These are phyloP conservation scores for Acrobasis consociella DNA, from an alignment of 2,888 invertebrate genomes.

Conservation along the genomic window DNA sequence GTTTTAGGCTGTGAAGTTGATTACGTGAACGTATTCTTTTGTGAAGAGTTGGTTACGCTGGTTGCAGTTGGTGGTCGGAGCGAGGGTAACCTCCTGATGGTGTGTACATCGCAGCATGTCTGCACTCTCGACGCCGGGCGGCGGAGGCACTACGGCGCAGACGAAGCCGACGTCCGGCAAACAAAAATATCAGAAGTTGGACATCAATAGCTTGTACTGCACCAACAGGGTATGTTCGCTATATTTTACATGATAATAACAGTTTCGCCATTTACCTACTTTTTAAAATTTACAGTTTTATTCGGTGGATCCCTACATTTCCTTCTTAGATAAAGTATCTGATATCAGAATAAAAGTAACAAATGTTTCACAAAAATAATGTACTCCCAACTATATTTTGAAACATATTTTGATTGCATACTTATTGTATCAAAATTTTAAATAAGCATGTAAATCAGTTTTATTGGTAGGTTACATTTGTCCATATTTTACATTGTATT, in stretches of 20 bases:
- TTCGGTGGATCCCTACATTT: no score
- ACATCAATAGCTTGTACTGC: constrained; percentile 98
- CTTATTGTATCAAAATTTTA: no score
- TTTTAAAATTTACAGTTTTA: no score
- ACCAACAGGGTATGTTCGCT: constrained; percentile 85
- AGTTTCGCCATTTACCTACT: no score
- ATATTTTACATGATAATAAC: neutral
- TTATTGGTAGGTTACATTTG: neutral
- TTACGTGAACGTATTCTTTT: constrained; percentile 43
- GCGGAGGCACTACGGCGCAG: constrained; percentile 82
- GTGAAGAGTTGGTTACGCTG: constrained; percentile 51
- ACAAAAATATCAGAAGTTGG: constrained; percentile 97
- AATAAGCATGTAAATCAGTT: neutral
- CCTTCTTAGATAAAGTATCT: no score
- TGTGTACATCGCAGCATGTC: constrained; percentile 98
- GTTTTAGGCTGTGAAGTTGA: constrained; percentile 35
- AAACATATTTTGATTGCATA: no score
- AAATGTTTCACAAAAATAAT: no score
- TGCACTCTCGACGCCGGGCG: constrained; percentile 94
- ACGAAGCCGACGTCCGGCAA: constrained; percentile 87
- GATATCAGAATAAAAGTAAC: no score
- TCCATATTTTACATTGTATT: neutral
- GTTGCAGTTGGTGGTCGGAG: constrained; percentile 79
- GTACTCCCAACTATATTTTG: no score
- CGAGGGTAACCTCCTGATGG: constrained; percentile 86